These are phyloP conservation scores for Phorcus lineatus DNA, from an alignment of 2,888 invertebrate genomes.

Conservation along the genomic window DNA sequence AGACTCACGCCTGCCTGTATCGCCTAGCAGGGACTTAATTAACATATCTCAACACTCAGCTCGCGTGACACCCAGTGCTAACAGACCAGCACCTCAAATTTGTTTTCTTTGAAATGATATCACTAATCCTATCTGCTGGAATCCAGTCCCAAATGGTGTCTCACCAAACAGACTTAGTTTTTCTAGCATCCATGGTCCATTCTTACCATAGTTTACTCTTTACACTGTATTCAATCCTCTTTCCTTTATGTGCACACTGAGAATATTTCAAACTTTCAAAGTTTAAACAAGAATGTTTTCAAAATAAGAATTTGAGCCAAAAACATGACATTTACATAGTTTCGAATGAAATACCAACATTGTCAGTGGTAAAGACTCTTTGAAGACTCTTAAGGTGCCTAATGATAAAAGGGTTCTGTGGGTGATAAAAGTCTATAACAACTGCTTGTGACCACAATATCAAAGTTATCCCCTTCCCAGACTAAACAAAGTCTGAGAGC, in stretches of 20 bases:
- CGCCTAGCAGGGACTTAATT: too few relatives aligned
- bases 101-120: constrained; percentile 17
- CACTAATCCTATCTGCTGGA: not conserved
- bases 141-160: not conserved
- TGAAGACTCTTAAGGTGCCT: too few relatives aligned
- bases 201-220: not conserved
- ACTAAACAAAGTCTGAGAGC: constrained; percentile 6
- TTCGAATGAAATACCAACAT: too few relatives aligned
- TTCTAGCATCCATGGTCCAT: not conserved
- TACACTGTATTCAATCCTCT: not conserved
- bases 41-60: too few relatives aligned
- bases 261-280: not conserved
- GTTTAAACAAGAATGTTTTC: not conserved
- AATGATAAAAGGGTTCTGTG: too few relatives aligned
- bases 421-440: too few relatives aligned
- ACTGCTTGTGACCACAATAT: too few relatives aligned
- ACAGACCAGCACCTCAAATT: not conserved
- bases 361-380: too few relatives aligned
- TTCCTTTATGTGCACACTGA: not conserved
- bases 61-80: too few relatives aligned
- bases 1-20: too few relatives aligned
- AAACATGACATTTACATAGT: not conserved
- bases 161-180: not conserved
- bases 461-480: not conserved
- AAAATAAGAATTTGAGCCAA: not conserved